Evolutionary conservation across 2,888 invertebrate genomes (phyloP).

Genomic region (Quadroppia sp.): DNA sequence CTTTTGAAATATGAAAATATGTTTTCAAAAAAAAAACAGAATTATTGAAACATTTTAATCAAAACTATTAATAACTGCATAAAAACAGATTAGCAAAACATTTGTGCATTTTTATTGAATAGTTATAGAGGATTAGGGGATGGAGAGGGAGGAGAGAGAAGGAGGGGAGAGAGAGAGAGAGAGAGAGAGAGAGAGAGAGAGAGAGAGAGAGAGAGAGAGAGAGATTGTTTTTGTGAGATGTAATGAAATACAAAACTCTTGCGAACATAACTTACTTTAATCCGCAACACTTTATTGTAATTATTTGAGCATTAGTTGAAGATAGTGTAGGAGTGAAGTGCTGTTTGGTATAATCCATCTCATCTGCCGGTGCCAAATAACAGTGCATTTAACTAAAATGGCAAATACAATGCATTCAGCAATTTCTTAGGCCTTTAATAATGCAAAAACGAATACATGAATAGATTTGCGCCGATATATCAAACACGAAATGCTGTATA

Average conservation of each 20-base stretch:
- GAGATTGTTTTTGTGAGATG: constrained; percentile 11
- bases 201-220: no score
- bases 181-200: no score
- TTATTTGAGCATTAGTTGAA: constrained; percentile 31
- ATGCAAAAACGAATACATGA: background rate
- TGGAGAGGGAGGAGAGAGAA: no score
- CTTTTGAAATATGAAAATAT: background rate
- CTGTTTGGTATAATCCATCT: constrained; percentile 25
- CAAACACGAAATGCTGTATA: background rate
- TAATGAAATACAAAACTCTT: constrained; percentile 9
- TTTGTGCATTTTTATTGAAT: background rate
- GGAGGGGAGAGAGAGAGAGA: no score
- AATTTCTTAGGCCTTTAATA: background rate
- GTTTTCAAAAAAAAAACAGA: background rate
- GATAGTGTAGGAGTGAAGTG: background rate
- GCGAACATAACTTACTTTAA: background rate
- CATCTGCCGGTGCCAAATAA: background rate
- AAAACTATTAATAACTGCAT: background rate
- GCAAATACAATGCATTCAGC: background rate
- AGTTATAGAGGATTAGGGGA: background rate
- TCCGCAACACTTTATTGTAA: constrained; percentile 36
- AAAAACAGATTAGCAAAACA: constrained; percentile 16
- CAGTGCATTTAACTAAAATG: background rate
- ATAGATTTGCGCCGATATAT: constrained; percentile 13
- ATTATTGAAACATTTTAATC: background rate